Conservation (phyloP, 2,797 vertebrate genomes). For the Microctenopoma steveboyesi region DNA sequence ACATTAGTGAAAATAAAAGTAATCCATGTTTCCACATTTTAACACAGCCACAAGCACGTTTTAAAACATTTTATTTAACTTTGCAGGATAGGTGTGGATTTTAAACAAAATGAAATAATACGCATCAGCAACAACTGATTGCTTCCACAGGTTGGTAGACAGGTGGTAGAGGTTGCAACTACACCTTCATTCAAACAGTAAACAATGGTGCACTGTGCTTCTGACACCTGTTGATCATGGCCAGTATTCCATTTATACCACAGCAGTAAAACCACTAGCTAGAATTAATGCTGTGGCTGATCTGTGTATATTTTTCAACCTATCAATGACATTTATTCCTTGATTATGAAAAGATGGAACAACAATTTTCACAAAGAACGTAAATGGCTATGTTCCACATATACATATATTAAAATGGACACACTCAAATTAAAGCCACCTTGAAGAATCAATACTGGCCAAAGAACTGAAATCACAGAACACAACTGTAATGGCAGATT, state of each 20-base stretch:
- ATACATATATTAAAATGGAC: neutral
- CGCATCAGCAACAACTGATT: too few species aligned
- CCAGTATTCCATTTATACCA: too few species aligned
- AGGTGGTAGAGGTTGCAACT: too few species aligned
- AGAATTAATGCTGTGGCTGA: too few species aligned
- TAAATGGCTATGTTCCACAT: conserved; percentile 34
- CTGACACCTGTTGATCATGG: too few species aligned
- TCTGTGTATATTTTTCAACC: conserved; percentile 7
- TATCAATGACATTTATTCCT: conserved; percentile 25
- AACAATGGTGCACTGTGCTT: too few species aligned
- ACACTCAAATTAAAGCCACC: conserved; percentile 6
- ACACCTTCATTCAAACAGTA: too few species aligned
- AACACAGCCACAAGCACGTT: neutral
- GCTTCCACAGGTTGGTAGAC: too few species aligned
- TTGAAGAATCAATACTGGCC: conserved; percentile 37
- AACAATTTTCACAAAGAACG: conserved; percentile 2
- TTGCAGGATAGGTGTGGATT: conserved; percentile 25
- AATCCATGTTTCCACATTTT: neutral
- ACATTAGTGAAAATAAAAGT: neutral
- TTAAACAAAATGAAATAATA: conserved; percentile 31
- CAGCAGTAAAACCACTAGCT: too few species aligned
- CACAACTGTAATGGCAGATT: neutral
- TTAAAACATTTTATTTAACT: conserved; percentile 53
- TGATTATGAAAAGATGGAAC: conserved; percentile 13
- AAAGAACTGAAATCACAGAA: conserved; percentile 14